Evolutionary conservation across 1,140 invertebrate species (phyloP), one percentile per base, ranked within the genome.

Genomic region (Leucophenga varia): DNA sequence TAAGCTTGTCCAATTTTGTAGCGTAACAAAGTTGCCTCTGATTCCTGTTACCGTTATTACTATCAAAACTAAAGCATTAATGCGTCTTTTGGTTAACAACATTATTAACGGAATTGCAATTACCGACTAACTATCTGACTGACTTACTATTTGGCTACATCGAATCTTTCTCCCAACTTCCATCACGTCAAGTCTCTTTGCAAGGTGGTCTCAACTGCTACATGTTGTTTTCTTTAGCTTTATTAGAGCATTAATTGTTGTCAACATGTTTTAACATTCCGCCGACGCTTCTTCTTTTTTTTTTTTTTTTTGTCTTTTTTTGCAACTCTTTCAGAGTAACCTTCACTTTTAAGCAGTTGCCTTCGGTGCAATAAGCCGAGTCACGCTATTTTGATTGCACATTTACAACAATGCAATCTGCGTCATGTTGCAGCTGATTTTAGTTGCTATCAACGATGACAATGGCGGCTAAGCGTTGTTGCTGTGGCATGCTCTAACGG

Each of bases 171-270:
- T n/a, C n/a, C n/a, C n/a, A n/a, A n/a, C n/a, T n/a, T n/a, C n/a
- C n/a, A n/a, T n/a, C n/a, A n/a, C n/a, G n/a, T n/a, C n/a, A n/a
- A n/a, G n/a, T n/a, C n/a, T n/a, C n/a, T n/a, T n/a, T n/a, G n/a
- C n/a, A n/a, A n/a, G n/a, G n/a, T n/a, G n/a, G n/a, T n/a, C n/a
- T n/a, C n/a, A n/a, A 12, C 25, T 45, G 30, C 25, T 35, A 17
- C 49, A 43, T 46, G 47, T 49, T 61, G 25, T n/a, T 60, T 60
- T 64, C 64, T 58, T 49, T 49, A 54, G 53, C 68, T 55, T 72
- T 67, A 72, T 69, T 69, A 67, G 69, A 72, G 69, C 69, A 72
- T 72, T 72, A 72, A 72, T 69, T 72, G 57, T 47, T 32, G 25
- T n/a, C 43, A 43, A 35, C 47, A 30, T 31, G 21, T 30, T 44